Evolutionary conservation across 2,888 invertebrate species (phyloP), one percentile per base, ranked within the genome.

Genomic region (Dioctria rufipes): DNA sequence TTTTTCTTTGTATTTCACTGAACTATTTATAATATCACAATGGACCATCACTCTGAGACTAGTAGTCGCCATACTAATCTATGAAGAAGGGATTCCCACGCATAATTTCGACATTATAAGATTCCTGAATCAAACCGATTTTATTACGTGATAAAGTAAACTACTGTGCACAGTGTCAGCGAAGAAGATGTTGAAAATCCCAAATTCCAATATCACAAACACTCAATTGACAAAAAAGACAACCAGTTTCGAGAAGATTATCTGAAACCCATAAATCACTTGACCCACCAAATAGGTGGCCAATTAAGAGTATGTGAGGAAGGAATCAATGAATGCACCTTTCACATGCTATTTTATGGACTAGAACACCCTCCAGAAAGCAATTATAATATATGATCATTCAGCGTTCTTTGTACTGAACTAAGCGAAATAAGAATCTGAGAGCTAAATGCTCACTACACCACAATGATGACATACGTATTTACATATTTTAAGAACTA

Each of bases 281-380:
- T 46, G 75, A 80, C 77, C 73, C 69, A 80, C 81, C 60, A 77
- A 82, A 81, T 82, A 82, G 81, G 82, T 82, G 81, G 81, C 81
- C 81, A 82, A 82, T 82, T 82, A 82, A 82, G 81, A 81, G 77
- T 80, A 79, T 71, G 71, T 25, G 63, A 69, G 81, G 78, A 78
- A 77, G 61, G 63, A 67, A 75, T 66, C 77, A 67, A 13, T 67
- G 66, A 77, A 60, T 49, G 49, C 46, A 40, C 42, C 65, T n/a
- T 9, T 9, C 11, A n/a, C 42, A 3, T 40, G 39, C n/a, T 65
- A 42, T 40, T 65, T 65, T 65, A 65, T 65, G 40, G 65, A n/a
- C 40, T 65, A 42, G 42, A 40, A 42, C 65, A 39, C 65, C 42
- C 2, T 40, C 40, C 40, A 42, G 65, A 65, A 6, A 39, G 63